Evolutionary conservation across 2,888 invertebrate genomes (phyloP).

Genomic region (Sesamia inferens): DNA sequence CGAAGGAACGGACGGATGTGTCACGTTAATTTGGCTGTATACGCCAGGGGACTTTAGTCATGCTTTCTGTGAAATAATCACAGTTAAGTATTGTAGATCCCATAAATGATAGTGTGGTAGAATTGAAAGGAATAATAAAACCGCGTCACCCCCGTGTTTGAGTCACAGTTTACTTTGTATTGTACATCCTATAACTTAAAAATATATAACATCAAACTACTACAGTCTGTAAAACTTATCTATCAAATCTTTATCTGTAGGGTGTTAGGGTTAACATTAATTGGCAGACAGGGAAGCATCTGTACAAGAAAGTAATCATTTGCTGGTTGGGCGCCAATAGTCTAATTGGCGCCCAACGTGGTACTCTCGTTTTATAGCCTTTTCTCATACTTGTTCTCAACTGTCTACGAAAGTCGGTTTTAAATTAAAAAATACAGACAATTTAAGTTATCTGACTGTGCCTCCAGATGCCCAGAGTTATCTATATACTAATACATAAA

Average conservation of each 20-base stretch:
- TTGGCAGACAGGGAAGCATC: too few relatives aligned
- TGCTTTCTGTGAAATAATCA: neutral
- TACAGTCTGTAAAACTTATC: too few relatives aligned
- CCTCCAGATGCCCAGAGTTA: neutral
- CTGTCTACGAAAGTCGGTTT: neutral
- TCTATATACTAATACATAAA: too few relatives aligned
- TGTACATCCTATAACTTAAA: neutral
- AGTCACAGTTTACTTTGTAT: constrained; percentile 2
- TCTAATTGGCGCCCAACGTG: constrained; percentile 16
- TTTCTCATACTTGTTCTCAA: neutral
- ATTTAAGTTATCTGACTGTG: neutral
- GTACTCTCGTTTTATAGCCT: neutral
- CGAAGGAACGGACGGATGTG: too few relatives aligned
- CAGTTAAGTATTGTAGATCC: neutral
- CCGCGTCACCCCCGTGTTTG: neutral
- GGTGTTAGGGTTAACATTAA: too few relatives aligned
- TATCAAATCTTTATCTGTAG: too few relatives aligned
- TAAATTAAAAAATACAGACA: neutral
- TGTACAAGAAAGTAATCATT: neutral
- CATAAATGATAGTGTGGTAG: neutral
- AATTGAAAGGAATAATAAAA: constrained; percentile 11
- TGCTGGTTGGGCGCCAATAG: constrained; percentile 16
- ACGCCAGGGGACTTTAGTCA: constrained; percentile 1
- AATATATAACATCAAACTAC: neutral
- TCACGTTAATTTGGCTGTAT: neutral